Conservation (phyloP, 2,797 vertebrate genomes). For the Sandelia bainsii region DNA sequence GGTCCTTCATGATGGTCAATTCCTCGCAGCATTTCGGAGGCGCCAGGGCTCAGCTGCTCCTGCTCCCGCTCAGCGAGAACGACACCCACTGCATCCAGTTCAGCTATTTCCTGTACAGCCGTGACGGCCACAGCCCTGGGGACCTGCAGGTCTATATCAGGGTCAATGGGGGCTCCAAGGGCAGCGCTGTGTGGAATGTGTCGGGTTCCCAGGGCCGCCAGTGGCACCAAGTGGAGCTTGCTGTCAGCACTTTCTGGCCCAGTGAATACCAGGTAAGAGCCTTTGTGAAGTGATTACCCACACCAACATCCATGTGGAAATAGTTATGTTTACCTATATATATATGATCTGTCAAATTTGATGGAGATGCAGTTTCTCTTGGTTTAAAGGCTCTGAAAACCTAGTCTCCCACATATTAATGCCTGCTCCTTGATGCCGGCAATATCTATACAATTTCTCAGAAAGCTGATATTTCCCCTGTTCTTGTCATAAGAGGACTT, state of each 20-base stretch:
- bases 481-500: no score
- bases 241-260: constrained; percentile 97
- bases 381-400: no score
- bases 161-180: constrained; percentile 90
- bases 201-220: constrained; percentile 91
- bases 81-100: constrained; percentile 98
- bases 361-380: not conserved
- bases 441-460: no score
- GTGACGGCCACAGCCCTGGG: constrained; percentile 93
- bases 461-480: no score
- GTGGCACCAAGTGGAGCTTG: constrained; percentile 96
- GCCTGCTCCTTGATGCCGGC: no score
- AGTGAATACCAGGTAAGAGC: constrained; percentile 93
- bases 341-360: not conserved
- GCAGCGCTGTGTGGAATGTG: constrained; percentile 92
- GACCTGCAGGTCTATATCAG: constrained; percentile 89
- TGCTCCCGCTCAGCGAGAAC: constrained; percentile 94
- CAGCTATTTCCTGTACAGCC: constrained; percentile 96
- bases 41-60: constrained; percentile 90
- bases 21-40: constrained; percentile 90
- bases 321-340: no score
- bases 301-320: not conserved
- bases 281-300: not conserved
- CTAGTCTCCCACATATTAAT: no score
- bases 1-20: constrained; percentile 97